Conservation (phyloP, 2,797 vertebrate species). For the Cichlasoma orientale region DNA sequence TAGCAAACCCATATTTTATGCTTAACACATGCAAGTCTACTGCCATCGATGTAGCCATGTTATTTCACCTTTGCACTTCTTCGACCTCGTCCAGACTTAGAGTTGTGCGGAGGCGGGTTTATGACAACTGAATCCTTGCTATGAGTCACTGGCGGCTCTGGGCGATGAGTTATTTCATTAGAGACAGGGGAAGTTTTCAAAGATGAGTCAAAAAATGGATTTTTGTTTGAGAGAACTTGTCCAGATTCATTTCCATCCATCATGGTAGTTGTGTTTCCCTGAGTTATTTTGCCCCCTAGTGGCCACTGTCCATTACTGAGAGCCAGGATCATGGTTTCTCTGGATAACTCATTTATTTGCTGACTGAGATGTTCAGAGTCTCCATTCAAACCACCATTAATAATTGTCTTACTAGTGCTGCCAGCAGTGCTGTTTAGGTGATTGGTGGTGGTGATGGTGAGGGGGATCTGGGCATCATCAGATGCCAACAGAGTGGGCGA, state of each 20-base stretch:
- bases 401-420: slow-evolving; percentile 57
- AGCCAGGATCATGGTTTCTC: slow-evolving; percentile 85
- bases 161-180: slow-evolving; percentile 78
- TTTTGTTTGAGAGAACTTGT: slow-evolving; percentile 69
- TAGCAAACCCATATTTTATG: slow-evolving; percentile 32
- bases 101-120: slow-evolving; percentile 92
- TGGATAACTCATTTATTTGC: slow-evolving; percentile 88
- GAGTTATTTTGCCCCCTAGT: slow-evolving; percentile 77
- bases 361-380: slow-evolving; percentile 82
- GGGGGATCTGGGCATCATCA: slow-evolving; percentile 72
- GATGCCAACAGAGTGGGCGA: slow-evolving; percentile 72
- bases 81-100: slow-evolving; percentile 92
- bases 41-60: not conserved
- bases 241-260: slow-evolving; percentile 83
- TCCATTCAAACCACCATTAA: slow-evolving; percentile 78
- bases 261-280: slow-evolving; percentile 78
- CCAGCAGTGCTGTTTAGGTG: slow-evolving; percentile 71
- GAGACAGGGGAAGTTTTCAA: slow-evolving; percentile 73
- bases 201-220: slow-evolving; percentile 84
- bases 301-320: slow-evolving; percentile 86
- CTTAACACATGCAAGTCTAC: slow-evolving; percentile 62
- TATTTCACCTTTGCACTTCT: slow-evolving; percentile 92
- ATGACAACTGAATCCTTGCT: slow-evolving; percentile 90
- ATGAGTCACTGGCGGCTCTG: slow-evolving; percentile 65
- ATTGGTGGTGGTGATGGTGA: slow-evolving; percentile 71